Percentiles rank a stretch among this genome's conserved stretches.
These are phyloP conservation scores for Ochlodes sylvanus DNA, from an alignment of 2,888 invertebrate genomes.

Conservation along the genomic window DNA sequence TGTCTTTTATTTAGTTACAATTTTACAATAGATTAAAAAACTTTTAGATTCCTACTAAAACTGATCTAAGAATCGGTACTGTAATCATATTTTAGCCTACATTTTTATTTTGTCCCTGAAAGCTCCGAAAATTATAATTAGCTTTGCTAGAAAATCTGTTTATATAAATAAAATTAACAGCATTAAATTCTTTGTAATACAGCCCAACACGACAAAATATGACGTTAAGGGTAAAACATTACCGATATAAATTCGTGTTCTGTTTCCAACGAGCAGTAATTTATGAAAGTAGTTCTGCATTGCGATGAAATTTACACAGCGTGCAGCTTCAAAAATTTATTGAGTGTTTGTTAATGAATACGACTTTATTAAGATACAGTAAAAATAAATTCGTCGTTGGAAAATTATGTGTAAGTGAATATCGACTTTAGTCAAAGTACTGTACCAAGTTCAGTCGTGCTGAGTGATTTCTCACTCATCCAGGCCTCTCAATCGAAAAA, in stretches of 20 bases:
- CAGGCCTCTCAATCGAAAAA: too few relatives aligned
- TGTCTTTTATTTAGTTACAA: too few relatives aligned
- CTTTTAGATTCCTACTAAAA: too few relatives aligned
- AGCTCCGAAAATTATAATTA: too few relatives aligned
- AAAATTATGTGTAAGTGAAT: background rate
- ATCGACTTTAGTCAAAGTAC: background rate
- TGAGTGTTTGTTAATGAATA: slow-evolving; percentile 6
- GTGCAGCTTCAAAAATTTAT: slow-evolving; percentile 17
- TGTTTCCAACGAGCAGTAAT: slow-evolving; percentile 31
- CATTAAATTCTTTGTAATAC: slow-evolving; percentile 19
- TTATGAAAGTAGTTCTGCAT: slow-evolving; percentile 35
- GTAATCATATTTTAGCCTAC: too few relatives aligned
- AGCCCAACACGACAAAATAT: slow-evolving; percentile 25
- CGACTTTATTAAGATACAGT: background rate
- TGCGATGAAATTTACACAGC: slow-evolving; percentile 34
- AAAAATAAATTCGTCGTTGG: background rate
- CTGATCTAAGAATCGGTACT: too few relatives aligned
- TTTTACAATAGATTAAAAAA: too few relatives aligned
- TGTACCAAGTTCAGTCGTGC: background rate
- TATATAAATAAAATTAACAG: too few relatives aligned
- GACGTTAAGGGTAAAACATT: slow-evolving; percentile 36
- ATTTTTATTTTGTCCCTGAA: too few relatives aligned
- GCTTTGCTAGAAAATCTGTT: too few relatives aligned
- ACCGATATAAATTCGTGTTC: slow-evolving; percentile 36
- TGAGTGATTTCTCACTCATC: too few relatives aligned